A percentile compares a stretch with the other conserved stretches of the same genome.
Evolutionary conservation across 2,797 vertebrate genomes (phyloP).

Genomic region (Macrochelys suwanniensis): DNA sequence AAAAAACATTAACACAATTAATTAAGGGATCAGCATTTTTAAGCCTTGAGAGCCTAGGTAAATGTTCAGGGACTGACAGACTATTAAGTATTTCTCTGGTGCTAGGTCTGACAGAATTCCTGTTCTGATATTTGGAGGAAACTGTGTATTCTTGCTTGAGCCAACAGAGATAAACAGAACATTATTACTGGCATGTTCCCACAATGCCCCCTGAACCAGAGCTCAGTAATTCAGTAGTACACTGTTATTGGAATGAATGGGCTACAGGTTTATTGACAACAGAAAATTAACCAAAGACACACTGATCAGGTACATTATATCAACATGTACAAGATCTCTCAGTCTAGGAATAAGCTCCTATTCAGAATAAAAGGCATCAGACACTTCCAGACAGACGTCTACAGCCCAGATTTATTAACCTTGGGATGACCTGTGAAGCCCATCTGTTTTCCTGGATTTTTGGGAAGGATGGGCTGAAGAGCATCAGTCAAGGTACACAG

Average conservation of each 20-base stretch:
- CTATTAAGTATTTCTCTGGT: background rate
- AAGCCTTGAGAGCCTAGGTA: slow-evolving; percentile 29
- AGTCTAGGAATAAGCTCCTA: background rate
- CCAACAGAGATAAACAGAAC: slow-evolving; percentile 32
- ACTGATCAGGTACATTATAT: background rate
- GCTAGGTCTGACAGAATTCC: slow-evolving; percentile 24
- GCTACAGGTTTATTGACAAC: background rate
- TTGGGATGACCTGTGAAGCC: background rate
- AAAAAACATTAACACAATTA: slow-evolving; percentile 22
- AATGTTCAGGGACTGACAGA: slow-evolving; percentile 12
- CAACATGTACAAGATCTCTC: background rate
- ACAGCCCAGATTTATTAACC: background rate
- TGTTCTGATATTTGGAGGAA: slow-evolving; percentile 40
- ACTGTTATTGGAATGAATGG: background rate
- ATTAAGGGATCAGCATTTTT: slow-evolving; percentile 20
- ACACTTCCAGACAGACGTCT: background rate
- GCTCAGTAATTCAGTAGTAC: background rate
- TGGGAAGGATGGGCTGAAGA: background rate
- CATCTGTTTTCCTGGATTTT: background rate
- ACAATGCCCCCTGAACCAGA: background rate
- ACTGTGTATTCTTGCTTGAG: slow-evolving; percentile 9
- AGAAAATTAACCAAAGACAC: background rate
- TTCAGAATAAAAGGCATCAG: slow-evolving; percentile 24
- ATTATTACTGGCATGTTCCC: background rate
- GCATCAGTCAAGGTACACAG: background rate